Evolutionary conservation across 2,888 invertebrate genomes (phyloP), one percentile per base, ranked within the genome.

Genomic region (Lordiphosa andalusiaca): DNA sequence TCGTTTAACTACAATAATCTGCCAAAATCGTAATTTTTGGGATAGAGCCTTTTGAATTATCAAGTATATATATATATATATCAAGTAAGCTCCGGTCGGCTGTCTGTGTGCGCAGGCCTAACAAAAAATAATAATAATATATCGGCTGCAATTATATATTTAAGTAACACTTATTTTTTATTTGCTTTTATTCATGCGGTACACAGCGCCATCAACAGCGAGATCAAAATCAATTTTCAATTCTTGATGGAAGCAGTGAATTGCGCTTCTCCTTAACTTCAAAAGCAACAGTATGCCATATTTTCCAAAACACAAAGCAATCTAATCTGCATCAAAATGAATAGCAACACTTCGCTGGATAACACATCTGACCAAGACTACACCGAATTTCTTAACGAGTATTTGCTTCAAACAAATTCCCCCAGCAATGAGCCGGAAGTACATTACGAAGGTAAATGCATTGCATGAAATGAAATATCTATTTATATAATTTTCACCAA

Each of bases 331-430:
- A 70, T 63, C 69, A 85, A 81, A 66, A 82, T 84, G 83, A 87
- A 73, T 66, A 86, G 75, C 58, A 88, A 83, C 61, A 71, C 82
- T 47, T 83, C 86, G 38, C 73, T 88, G 81, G 88, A 88, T 53
- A 86, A 86, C 62, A 82, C 87, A 54, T 86, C 87, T 37, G 88
- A 89, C 69, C 86, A 88, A 60, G 89, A 89, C 72, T 89, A 88
- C 55, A 88, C 87, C 47, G 89, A 89, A 69, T 89, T 89, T 55
- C 81, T 89, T 41, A 86, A 84, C 48, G 89, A 89, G 63, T 89
- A 89, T 74, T 70, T 87, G 46, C 69, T 88, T 66, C 89, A 89
- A 54, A 86, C 88, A 13, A 84, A 85, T 60, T 82, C 86, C 13
- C 77, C 87, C 6, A 73, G 84, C 57, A 87, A 86, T 58, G 89